Conservation (phyloP, 2,888 invertebrate species). For the Notocelia uddmanniana region DNA sequence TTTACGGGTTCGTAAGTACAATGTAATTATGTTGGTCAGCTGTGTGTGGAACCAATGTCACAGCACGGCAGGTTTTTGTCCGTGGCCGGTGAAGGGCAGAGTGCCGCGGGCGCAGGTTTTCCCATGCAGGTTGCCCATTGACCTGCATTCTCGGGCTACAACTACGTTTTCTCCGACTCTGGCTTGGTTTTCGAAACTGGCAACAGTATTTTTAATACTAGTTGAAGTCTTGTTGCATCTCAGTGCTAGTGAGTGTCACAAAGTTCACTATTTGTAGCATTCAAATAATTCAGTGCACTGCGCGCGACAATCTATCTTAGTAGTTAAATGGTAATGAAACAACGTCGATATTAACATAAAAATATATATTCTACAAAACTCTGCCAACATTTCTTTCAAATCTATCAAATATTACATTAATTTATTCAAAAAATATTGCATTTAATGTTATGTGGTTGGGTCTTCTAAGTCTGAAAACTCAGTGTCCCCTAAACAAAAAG, state of each 20-base stretch:
- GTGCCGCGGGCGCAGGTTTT: constrained; percentile 47
- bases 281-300: neutral
- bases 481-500: neutral
- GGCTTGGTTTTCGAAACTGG: constrained; percentile 30
- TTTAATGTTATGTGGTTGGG: constrained; percentile 7
- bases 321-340: constrained; percentile 23
- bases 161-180: constrained; percentile 33
- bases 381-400: neutral
- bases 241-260: neutral
- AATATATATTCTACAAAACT: neutral
- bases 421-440: neutral
- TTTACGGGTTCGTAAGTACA: neutral
- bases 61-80: constrained; percentile 26
- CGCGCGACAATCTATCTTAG: neutral
- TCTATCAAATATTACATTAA: neutral
- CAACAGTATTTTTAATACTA: neutral
- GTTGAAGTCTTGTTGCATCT: neutral
- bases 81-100: constrained; percentile 44
- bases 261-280: neutral
- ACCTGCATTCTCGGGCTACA: constrained; percentile 51
- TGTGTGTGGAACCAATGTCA: constrained; percentile 11
- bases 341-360: constrained; percentile 1
- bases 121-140: constrained; percentile 54
- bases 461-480: neutral
- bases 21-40: constrained; percentile 10